Base-by-base conservation (phyloP, 1,140 invertebrate species). In the Aphaenogaster floridana region DNA sequence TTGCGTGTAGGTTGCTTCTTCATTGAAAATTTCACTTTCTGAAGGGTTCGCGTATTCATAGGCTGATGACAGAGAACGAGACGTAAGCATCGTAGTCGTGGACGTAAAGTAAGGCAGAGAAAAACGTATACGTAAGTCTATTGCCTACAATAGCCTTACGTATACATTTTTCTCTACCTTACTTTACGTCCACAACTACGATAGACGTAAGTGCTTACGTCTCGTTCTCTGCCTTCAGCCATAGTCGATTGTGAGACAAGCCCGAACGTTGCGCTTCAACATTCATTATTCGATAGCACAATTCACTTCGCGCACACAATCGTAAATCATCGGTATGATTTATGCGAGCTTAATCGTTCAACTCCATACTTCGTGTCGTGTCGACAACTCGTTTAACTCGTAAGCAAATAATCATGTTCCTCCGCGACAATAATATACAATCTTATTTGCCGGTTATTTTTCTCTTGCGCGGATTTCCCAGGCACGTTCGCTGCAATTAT, bases 281-380 rank as follows among this genome's bases (percentile, higher is more conserved):
- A 9, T 17, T 28, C 21, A 45, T 72, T 45, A 72, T 36, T 83
- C 79, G 28, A 83, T 42, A 63, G 42, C 39, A 61, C 68, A 48
- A 52, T 61, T 74, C 13, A 71, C 17, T 48, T 45, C 5, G 42
- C 54, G 39, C 3, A 3, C 39, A 74, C 11, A 69, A 34, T 83
- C 42, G 34, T 76, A 84, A 83, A 84, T 84, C 42, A 84, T 63
- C 8, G 28, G 5, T 7, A 39, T 84, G 57, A 84, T 76, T 83
- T 74, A 76, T 34, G 13, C 69, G 79, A 15, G 36, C 6, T 45
- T 61, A 57, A 21, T 71, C 17, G 28, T n/a, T 36, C 21, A 57
- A 39, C 36, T 50, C 5, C 8, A 15, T 8, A 52, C 80, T 21
- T 74, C 42, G 17, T 42, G 48, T 34, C 34, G 36, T 57, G 54